Base-by-base conservation (phyloP, 1,140 invertebrate genomes). In the Drosophila lacertosa region DNA sequence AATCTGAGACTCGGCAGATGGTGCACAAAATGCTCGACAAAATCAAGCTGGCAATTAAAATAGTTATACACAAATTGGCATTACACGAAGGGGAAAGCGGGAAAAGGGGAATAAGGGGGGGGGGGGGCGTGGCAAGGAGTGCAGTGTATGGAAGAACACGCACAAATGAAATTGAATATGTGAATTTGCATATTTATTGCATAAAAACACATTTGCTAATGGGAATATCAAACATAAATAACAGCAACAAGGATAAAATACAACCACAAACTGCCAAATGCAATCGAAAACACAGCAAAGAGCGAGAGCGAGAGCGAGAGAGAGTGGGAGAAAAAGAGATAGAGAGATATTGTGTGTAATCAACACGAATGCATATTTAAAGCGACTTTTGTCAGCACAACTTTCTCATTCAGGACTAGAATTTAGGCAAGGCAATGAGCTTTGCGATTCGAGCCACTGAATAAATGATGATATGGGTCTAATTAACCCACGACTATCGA, bases 171-270 rank as follows among this genome's bases (percentile, higher is more conserved):
- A 70, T 57, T 65, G 45, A 70, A 70, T 50, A 54, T 42, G 20
- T 26, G 54, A 48, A 65, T 70, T 57, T 70, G 60, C 62, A 70
- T 70, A 69, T 60, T 68, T 68, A 64, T 69, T 69, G 66, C 66
- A 63, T 35, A 29, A 29, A 48, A 47, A 57, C 24, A 55, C 39
- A 64, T 57, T 50, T 70, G 44, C 44, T 65, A 57, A 65, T 70
- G 60, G 26, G 15, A 50, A 50, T 33, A 33, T 26, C 39, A 45
- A 45, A 37, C 39, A 64, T 42, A 50, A 24, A 40, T 24, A 60
- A 50, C 47, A 62, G 18, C 11, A 6, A 48, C 45, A 40, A 40
- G 39, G 39, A 13, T 16, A 18, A 40, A 39, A 37, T 26, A 29
- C 18, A 40, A 39, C 37, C 24, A 29, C 60, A 33, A 26, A 33